Evolutionary conservation across 1,140 invertebrate species (phyloP), one percentile per base, ranked within the genome.

Genomic region (Camponotus floridanus): DNA sequence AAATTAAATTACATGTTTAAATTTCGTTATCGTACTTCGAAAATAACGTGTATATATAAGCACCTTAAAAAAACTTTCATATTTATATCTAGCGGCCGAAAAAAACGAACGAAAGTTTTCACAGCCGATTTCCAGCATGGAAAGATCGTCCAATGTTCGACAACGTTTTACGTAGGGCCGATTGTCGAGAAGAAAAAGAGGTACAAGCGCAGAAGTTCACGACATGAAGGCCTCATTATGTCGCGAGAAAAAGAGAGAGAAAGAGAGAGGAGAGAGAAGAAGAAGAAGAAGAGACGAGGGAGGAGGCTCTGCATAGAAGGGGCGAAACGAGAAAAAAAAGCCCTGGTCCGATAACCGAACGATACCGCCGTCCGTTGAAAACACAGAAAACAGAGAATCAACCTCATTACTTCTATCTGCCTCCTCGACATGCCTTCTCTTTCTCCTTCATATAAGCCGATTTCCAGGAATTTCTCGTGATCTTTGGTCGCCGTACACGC

Each of bases 351-450:
- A 94, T 94, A 94, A 94, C 90, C 83, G 79, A 26, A 88, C 87
- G 90, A 92, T 94, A 93, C 87, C 78, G 86, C 91, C 70, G 88
- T 87, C 91, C 91, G 92, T 89, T 93, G 85, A 92, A 94, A 93
- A 94, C 92, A 92, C 92, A 91, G 91, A 93, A 93, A 94, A 93
- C 92, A 94, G 88, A 90, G 91, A 94, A 92, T 94, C 92, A 92
- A 91, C 94, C 94, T 94, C 94, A 92, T 94, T 94, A 94, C 93
- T 94, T 94, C 91, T 93, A 93, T 94, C 93, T 92, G 84, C 86
- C 87, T 93, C 86, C 78, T 84, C 71, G 91, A 11, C 42, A 57
- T 55, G 67, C 26, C 57, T 74, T 81, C 88, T 85, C 85, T 62
- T 57, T 85, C 74, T 71, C 76, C 76, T 86, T 67, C 57, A 81